Percentiles rank a stretch among this genome's conserved stretches.
phyloP scores from a whole-genome alignment of 2,797 vertebrate genomes.

The Lemur catta region DNA sequence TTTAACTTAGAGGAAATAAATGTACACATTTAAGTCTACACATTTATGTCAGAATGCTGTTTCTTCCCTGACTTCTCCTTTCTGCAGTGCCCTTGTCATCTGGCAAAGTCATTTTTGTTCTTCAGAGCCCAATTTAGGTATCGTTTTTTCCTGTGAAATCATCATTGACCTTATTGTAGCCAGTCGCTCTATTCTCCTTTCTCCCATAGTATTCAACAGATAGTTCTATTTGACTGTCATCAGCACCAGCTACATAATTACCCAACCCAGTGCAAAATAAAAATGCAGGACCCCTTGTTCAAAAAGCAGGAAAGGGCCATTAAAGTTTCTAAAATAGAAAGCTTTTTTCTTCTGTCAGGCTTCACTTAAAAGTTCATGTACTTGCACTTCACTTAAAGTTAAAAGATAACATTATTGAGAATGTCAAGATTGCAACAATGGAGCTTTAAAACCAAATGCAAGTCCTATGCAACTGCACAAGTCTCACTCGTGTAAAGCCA shows the following conservation, averaged over 20 bases:
- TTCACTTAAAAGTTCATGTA: neutral
- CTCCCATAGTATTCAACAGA: too few species aligned
- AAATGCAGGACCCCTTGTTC: neutral
- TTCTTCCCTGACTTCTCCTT: neutral
- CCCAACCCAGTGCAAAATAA: neutral
- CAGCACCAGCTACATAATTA: neutral
- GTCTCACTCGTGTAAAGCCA: neutral
- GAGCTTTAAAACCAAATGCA: neutral
- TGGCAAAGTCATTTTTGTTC: neutral
- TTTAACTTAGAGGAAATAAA: neutral
- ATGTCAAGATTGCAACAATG: neutral
- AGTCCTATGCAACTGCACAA: neutral
- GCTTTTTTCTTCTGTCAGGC: neutral
- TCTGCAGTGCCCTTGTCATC: neutral
- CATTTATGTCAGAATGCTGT: neutral
- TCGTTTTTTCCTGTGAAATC: neutral
- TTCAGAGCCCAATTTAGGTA: neutral
- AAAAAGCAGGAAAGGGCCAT: neutral
- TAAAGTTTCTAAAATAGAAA: neutral
- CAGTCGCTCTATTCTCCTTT: neutral
- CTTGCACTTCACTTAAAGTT: neutral
- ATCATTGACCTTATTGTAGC: neutral
- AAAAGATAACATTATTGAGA: neutral
- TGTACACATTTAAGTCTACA: neutral
- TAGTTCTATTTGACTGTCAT: neutral